Evolutionary conservation across 1,140 invertebrate genomes (phyloP), one percentile per base, ranked within the genome.

Genomic region (Pseudomyrmex flavicornis): DNA sequence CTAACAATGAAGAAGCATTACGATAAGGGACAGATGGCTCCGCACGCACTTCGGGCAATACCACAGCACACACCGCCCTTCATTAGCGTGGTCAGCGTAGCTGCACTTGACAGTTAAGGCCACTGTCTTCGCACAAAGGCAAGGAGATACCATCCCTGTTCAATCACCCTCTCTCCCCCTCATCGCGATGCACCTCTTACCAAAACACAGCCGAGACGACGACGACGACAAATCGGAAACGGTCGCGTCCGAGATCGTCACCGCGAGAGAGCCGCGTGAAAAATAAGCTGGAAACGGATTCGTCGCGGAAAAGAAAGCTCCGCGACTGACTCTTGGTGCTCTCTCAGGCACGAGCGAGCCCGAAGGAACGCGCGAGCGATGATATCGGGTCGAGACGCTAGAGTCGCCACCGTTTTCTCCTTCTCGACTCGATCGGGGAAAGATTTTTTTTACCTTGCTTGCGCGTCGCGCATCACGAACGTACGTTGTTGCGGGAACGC

Each of bases 41-140:
- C 77, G 35, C 35, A 79, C 86, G 80, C 73, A 86, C 84, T 88
- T 88, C 74, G 68, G 59, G 58, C 56, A 69, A 84, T 58, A 82
- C 61, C 66, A 82, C 80, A 82, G 66, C 84, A 89, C 89, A 83
- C 83, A 84, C 88, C 89, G 89, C 87, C 89, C 83, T 88, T 89
- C 54, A 80, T 80, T 80, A 80, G 44, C 88, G 85, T 84, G 75
- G 13, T 69, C 76, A 83, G 69, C 82, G 87, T 86, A 87, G 83
- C 89, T 90, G 85, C 90, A 91, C 91, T 92, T 92, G 91, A 92
- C 91, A 92, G 91, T 90, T 91, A 92, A 88, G 88, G 82, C 84
- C 91, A 90, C 85, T 89, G 90, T 91, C 90, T 91, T 89, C 79
- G 79, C 90, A 91, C 90, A 91, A 92, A 92, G 90, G 85, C 89